A percentile compares a stretch with the other conserved stretches of the same genome.
phyloP scores from a whole-genome alignment of 2,797 vertebrate genomes.

The Fringilla coelebs region DNA sequence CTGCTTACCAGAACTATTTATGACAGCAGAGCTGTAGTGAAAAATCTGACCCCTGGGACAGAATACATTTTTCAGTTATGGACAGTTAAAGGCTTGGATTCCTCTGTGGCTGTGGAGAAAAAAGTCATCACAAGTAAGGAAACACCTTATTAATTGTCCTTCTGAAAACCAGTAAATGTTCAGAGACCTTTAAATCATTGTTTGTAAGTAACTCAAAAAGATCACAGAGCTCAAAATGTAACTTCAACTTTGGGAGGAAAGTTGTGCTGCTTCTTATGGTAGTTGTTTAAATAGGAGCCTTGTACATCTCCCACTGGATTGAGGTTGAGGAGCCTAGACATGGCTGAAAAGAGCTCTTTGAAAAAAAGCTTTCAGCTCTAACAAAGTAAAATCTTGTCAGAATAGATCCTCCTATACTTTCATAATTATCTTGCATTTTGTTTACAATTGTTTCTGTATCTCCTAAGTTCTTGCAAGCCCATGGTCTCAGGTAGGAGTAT shows the following conservation, averaged over 20 bases:
- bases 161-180: not conserved
- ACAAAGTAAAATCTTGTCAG: not conserved
- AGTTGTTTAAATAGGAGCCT: not conserved
- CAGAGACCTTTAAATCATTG: not conserved
- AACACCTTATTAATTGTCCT: not conserved
- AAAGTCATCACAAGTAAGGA: slow-evolving; percentile 83
- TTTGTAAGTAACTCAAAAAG: not conserved
- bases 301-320: accelerated
- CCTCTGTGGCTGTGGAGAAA: slow-evolving; percentile 73
- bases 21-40: slow-evolving; percentile 74
- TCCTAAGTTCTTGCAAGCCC: not conserved
- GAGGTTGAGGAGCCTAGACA: not conserved
- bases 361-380: not conserved
- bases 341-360: not conserved
- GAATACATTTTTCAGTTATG: slow-evolving; percentile 83
- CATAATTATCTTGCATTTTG: not conserved
- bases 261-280: not conserved
- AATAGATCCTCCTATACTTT: not conserved
- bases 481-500: not conserved
- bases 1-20: slow-evolving; percentile 50
- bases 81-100: slow-evolving; percentile 79
- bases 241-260: not conserved
- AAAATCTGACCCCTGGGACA: slow-evolving; percentile 79
- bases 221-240: not conserved
- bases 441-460: not conserved